Base-by-base conservation (phyloP, 2,797 vertebrate species). In the Sebastes hopkinsi region DNA sequence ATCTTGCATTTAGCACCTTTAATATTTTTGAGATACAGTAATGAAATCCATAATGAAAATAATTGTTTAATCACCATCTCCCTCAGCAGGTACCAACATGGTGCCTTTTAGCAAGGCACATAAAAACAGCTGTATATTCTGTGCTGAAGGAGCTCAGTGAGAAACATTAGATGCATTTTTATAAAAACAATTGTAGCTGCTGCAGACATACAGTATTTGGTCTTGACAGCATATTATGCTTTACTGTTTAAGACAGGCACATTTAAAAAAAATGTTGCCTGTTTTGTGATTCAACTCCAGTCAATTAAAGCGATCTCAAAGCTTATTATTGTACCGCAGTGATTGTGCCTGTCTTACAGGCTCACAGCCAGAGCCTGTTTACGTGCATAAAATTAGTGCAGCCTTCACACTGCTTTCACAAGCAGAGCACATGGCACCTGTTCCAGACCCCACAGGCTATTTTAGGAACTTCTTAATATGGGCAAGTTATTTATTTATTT, bases 381-480 rank as follows among this genome's bases (percentile, higher is more conserved):
- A 92, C 89, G 86, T 90, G 91, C 89, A 90, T 95, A 94, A 92
- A 95, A 93, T 93, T 94, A 95, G 93, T 89, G 84, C 91, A 87
- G 90, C 82, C 91, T 92, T 92, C 87, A 91, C 80, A 69, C 88
- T 84, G 89, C 89, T 91, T 92, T 93, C 86, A 95, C 92, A 94
- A 95, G 94, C 95, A 87, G 91, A 95, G 95, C 95, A 95, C 95
- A 94, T 89, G 94, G 93, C 98, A 98, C 97, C 98, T 98, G 97
- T 96, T 97, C 95, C 94, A 91, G 94, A 94, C 94, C 92, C 90
- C 95, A 92, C 81, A 16, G 88, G 95, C 94, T 99, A 99, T 99
- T 99, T 98, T 97, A 95, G 94, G 96, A 92, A 88, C 92, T 93
- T 95, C 97, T 97, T 96, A 97, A 97, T 96, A 89, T 94, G 94